phyloP scores from a whole-genome alignment of 2,113 vertebrate genomes.

The Ceuthmochares aereus region DNA sequence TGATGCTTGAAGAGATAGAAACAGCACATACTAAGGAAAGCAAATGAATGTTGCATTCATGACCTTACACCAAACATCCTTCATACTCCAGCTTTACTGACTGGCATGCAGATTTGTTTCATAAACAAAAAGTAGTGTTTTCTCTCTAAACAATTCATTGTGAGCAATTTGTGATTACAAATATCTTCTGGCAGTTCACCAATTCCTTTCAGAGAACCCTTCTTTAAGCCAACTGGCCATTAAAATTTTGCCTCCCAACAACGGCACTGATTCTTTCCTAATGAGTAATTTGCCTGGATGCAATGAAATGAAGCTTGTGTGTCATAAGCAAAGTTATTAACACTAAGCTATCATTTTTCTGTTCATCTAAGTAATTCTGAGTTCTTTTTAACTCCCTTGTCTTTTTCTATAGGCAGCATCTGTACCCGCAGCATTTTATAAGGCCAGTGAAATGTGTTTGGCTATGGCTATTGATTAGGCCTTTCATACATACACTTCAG shows the following conservation, averaged over 20 bases:
- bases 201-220: conserved; percentile 64
- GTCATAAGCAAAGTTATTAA: conserved; percentile 57
- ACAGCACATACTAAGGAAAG: conserved; percentile 1
- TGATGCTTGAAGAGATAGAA: conserved; percentile 23
- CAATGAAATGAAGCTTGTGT: conserved; percentile 43
- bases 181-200: conserved; percentile 71
- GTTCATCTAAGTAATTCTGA: neutral
- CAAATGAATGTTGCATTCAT: conserved; percentile 29
- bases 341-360: conserved; percentile 46
- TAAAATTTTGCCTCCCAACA: conserved; percentile 67
- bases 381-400: neutral
- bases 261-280: conserved; percentile 62
- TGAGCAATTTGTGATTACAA: conserved; percentile 71
- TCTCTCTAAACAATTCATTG: conserved; percentile 74
- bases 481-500: neutral
- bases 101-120: conserved; percentile 71
- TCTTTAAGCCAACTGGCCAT: conserved; percentile 73
- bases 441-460: neutral
- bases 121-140: conserved; percentile 73
- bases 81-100: conserved; percentile 10
- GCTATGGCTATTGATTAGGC: neutral
- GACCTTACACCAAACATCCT: conserved; percentile 33
- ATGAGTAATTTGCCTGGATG: conserved; percentile 61
- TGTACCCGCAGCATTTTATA: neutral
- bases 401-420: neutral